These are phyloP conservation scores for Melitaea athalia DNA, from an alignment of 2,888 invertebrate species.

Conservation along the genomic window DNA sequence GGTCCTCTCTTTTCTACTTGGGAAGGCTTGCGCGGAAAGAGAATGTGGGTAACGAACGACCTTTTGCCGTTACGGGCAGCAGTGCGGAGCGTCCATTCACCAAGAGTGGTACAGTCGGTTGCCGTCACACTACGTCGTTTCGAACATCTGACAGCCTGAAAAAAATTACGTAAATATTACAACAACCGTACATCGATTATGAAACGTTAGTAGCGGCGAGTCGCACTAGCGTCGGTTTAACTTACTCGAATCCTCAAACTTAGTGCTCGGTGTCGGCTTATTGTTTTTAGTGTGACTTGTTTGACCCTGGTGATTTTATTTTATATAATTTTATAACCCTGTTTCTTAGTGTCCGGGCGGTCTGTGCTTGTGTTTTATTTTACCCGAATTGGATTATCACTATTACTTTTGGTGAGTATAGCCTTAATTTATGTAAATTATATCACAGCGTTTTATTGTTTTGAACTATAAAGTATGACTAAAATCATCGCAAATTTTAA, in stretches of 20 bases:
- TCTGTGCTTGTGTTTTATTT: conserved; percentile 73
- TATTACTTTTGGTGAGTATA: conserved; percentile 63
- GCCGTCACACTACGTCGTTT: conserved; percentile 56
- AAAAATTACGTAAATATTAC: conserved; percentile 82
- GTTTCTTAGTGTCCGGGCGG: conserved; percentile 64
- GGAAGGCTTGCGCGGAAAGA: conserved; percentile 82
- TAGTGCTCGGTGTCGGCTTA: conserved; percentile 54
- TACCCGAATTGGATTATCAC: conserved; percentile 73
- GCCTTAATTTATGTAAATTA: neutral
- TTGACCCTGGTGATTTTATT: conserved; percentile 76
- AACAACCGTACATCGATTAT: conserved; percentile 76
- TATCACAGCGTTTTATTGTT: neutral
- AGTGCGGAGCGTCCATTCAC: conserved; percentile 80
- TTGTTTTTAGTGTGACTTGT: conserved; percentile 67
- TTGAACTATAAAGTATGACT: neutral
- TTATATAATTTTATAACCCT: conserved; percentile 68
- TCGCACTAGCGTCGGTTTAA: conserved; percentile 18
- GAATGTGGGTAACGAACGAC: conserved; percentile 82
- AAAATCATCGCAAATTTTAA: neutral
- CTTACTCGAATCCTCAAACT: conserved; percentile 34
- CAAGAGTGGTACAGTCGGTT: conserved; percentile 63
- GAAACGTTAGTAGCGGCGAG: conserved; percentile 40
- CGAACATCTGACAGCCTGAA: conserved; percentile 70
- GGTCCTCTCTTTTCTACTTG: conserved; percentile 68
- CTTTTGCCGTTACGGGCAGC: conserved; percentile 79